phyloP scores from a whole-genome alignment of 1,140 invertebrate species.

The Macrotrachela quadricornifera region DNA sequence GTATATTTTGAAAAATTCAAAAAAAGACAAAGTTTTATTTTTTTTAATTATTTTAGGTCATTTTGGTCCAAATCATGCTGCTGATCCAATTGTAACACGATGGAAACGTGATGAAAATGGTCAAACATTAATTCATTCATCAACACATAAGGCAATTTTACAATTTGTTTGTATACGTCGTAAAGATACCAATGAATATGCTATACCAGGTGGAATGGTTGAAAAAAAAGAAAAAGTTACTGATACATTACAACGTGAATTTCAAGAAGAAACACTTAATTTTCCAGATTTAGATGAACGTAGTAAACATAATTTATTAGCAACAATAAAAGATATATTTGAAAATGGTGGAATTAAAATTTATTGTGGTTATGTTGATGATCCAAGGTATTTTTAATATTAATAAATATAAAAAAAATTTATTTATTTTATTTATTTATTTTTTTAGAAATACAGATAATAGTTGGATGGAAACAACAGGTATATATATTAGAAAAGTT shows the following conservation, averaged over 20 bases:
- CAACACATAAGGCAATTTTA: constrained; percentile 37
- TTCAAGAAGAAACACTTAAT: constrained; percentile 67
- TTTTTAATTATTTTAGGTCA: constrained; percentile 32
- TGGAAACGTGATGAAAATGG: constrained; percentile 44
- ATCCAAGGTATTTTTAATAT: constrained; percentile 13
- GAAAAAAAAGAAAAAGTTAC: constrained; percentile 58
- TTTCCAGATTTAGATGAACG: constrained; percentile 34
- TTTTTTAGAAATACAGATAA: constrained; percentile 30
- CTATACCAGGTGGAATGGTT: constrained; percentile 67
- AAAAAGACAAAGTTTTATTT: background rate
- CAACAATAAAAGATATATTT: constrained; percentile 1
- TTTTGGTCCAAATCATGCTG: constrained; percentile 78
- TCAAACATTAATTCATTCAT: constrained; percentile 7
- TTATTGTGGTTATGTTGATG: constrained; percentile 30
- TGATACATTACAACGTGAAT: constrained; percentile 56
- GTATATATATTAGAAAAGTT: no score
- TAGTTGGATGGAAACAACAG: constrained; percentile 36
- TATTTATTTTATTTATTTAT: constrained; percentile 27
- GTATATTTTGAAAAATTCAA: constrained; percentile 20
- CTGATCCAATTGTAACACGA: constrained; percentile 62
- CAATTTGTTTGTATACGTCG: constrained; percentile 71
- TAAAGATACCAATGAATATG: constrained; percentile 60
- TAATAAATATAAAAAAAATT: constrained; percentile 26
- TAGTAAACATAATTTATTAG: constrained; percentile 16
- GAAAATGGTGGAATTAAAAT: constrained; percentile 14